Evolutionary conservation across 1,140 invertebrate genomes (phyloP).

Genomic region (Bombus superbus): DNA sequence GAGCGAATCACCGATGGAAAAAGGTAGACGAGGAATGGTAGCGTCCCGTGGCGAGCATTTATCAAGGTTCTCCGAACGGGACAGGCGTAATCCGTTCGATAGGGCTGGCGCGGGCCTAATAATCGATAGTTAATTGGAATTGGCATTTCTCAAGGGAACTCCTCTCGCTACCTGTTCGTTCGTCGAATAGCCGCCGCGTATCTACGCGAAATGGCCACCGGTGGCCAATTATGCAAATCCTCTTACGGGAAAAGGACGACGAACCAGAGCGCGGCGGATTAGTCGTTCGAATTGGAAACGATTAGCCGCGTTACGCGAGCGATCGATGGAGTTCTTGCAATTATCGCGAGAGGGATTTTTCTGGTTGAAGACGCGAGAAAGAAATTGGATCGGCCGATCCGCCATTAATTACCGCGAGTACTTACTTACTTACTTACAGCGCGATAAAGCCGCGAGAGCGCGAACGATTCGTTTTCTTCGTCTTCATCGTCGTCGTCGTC

Average conservation of each 20-base stretch:
- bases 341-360: constrained; percentile 29
- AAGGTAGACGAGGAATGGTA: not conserved
- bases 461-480: not conserved
- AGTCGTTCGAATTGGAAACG: constrained; percentile 43
- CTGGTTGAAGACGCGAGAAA: not conserved
- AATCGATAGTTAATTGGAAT: constrained; percentile 58
- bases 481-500: not conserved
- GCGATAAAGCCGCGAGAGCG: constrained; percentile 1
- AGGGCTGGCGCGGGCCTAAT: constrained; percentile 34
- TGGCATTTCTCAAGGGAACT: constrained; percentile 45
- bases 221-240: constrained; percentile 60
- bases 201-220: constrained; percentile 46
- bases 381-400: constrained; percentile 18
- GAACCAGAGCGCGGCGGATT: constrained; percentile 5
- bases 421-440: not conserved
- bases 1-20: not conserved
- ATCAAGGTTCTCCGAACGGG: constrained; percentile 35
- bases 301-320: constrained; percentile 19
- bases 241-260: constrained; percentile 25
- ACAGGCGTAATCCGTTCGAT: constrained; percentile 46
- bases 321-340: not conserved
- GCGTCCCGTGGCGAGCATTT: constrained; percentile 42
- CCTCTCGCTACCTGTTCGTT: constrained; percentile 1
- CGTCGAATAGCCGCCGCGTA: constrained; percentile 9
- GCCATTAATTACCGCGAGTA: constrained; percentile 24